phyloP scores from a whole-genome alignment of 2,113 vertebrate species.

The Amazona guildingii region DNA sequence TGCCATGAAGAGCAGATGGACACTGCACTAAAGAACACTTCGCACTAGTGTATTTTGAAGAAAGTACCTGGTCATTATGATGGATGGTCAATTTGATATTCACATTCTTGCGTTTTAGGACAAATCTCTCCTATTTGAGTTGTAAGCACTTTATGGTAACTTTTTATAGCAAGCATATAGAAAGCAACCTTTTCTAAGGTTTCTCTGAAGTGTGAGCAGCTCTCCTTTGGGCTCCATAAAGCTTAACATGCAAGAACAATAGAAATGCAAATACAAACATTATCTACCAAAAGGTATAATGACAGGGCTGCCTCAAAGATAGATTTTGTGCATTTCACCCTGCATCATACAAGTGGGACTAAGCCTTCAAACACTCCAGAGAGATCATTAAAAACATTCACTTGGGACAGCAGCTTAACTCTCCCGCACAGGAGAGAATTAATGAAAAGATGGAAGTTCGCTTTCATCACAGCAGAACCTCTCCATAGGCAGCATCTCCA shows the following conservation, averaged over 20 bases:
- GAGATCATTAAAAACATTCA: slow-evolving; percentile 63
- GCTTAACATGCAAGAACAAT: slow-evolving; percentile 36
- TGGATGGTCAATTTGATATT: background rate
- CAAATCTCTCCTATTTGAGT: background rate
- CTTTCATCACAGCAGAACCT: slow-evolving; percentile 47
- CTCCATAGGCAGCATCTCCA: slow-evolving; percentile 25
- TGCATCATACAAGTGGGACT: slow-evolving; percentile 20
- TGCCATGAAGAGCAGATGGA: background rate
- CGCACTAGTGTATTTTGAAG: background rate
- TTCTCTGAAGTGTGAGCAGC: slow-evolving; percentile 35
- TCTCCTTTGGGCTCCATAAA: slow-evolving; percentile 35
- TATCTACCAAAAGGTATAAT: slow-evolving; percentile 29
- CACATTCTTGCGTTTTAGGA: background rate
- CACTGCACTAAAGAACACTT: background rate
- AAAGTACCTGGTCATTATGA: background rate
- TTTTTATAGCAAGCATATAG: background rate
- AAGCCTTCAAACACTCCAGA: slow-evolving; percentile 55
- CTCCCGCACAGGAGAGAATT: background rate
- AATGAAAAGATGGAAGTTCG: slow-evolving; percentile 43
- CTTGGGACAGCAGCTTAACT: slow-evolving; percentile 58
- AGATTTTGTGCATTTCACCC: background rate
- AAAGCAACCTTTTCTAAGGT: background rate
- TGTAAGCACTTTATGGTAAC: slow-evolving; percentile 6
- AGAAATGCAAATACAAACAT: slow-evolving; percentile 58
- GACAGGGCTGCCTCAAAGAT: slow-evolving; percentile 37